Evolutionary conservation across 64 coral and sea anemone species (phyloP), one percentile per base, ranked within the genome.

Genomic region (Hydrozoanthus tunicans): DNA sequence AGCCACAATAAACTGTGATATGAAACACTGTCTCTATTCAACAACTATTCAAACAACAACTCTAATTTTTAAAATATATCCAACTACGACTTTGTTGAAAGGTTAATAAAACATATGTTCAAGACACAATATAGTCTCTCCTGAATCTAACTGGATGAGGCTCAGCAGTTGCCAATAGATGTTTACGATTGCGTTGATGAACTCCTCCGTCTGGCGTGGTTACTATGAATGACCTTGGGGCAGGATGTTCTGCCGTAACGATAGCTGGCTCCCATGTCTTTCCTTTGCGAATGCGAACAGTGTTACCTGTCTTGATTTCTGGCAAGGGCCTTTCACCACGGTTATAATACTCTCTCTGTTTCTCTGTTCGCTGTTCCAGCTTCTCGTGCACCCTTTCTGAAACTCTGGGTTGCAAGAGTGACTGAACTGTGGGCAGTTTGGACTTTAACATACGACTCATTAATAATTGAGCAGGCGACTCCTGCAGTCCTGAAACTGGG

Each of bases 261-360:
- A 43, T 27, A 32, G 70, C 70, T 73, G 70, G 25, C 25, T 73
- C 24, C 57, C 78, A 80, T 11, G 15, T 55, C 70, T 69, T 85
- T 1, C 64, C 53, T 69, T 43, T 85, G 51, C 8, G 17, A 52
- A 85, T 58, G 32, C 53, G 64, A 53, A 85, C 64, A 56, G 65
- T 86, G 65, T 85, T n/a, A 85, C 26, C 64, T 60, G 20, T 9
- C 82, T 86, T 56, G 82, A 86, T 72, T 58, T 72, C 53, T 58
- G 6, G 53, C 82, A 85, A 57, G n/a, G 53, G 59, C 80, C 65
- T 83, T 11, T 24, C 80, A 10, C 60, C 81, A 55, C 53, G 63
- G 69, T 84, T 51, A 64, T 70, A 69, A 56, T 56, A 56, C 62
- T 65, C n/a, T 10, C 51, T 68, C 81, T 67, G 62, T 83, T 83